Evolutionary conservation across 2,797 vertebrate species (phyloP), one percentile per base, ranked within the genome.

Genomic region (Pantherophis alleghaniensis): DNA sequence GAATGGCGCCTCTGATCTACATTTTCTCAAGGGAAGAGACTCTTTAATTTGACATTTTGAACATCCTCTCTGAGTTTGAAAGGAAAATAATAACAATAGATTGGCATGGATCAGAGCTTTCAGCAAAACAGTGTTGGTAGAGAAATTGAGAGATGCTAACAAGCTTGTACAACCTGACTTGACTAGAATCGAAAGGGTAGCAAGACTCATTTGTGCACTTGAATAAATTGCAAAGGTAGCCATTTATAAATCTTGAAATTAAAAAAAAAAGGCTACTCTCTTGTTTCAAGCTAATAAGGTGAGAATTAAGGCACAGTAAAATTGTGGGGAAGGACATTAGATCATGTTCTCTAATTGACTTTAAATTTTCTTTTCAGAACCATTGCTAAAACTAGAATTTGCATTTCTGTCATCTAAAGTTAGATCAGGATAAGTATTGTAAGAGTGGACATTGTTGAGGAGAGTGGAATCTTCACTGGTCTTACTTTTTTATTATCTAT

Each of bases 1-100:
- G 95, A 92, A 89, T 91, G 94, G 66, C 12, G 63, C 95, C 93
- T 92, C 91, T 91, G 93, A 90, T 89, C 94, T 93, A 91, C 18
- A 93, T 86, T 97, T 97, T 96, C 95, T 95, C 95, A 96, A 95
- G 95, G 94, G 94, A 97, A 97, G 91, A 37, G 86, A 92, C 74
- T 32, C 5, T 94, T 95, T 89, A 57, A 1, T 94, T 93, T 94
- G 90, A 94, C 92, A 59, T 79, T 90, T 87, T 26, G 55, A 94
- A 88, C 93, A 95, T 93, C 95, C 90, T 74, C 61, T 3, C 6
- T 69, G 86, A 89, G 53, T 79, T 63, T 28, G 88, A 83, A 91
- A 92, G 37, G 42, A 57, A 92, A 92, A 63, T 22, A 91, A 83
- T 63, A 91, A 91, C 26, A 83, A 91, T 88, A 91, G 86, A 79